These are phyloP conservation scores for Typhlichthys subterraneus DNA, from an alignment of 2,797 vertebrate genomes.

Conservation along the genomic window DNA sequence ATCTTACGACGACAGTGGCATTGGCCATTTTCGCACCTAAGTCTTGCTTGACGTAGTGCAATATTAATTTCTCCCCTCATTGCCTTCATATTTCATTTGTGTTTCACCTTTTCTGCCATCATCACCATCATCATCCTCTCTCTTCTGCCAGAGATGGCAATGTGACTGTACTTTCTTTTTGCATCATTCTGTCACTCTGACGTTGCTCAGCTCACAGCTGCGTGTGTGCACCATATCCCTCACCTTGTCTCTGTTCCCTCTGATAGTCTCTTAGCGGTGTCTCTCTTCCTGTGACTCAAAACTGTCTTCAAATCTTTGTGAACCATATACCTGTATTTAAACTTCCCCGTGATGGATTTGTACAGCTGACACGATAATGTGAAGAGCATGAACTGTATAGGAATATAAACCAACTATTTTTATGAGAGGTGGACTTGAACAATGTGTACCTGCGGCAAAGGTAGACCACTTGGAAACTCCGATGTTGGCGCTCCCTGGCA, in stretches of 20 bases:
- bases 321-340: too few relatives aligned
- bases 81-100: slow-evolving; percentile 5
- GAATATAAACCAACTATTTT: slow-evolving; percentile 27
- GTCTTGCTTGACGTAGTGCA: slow-evolving; percentile 52
- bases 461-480: slow-evolving; percentile 24
- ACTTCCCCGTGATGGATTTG: slow-evolving; percentile 49
- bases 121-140: slow-evolving; percentile 20
- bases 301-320: too few relatives aligned
- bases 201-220: too few relatives aligned
- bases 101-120: too few relatives aligned
- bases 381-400: slow-evolving; percentile 10
- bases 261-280: too few relatives aligned
- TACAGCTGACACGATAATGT: slow-evolving; percentile 36
- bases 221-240: too few relatives aligned
- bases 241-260: too few relatives aligned
- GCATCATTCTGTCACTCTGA: too few relatives aligned
- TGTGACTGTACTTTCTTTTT: slow-evolving; percentile 31
- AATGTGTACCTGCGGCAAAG: slow-evolving; percentile 25
- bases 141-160: slow-evolving; percentile 42
- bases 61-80: slow-evolving; percentile 55
- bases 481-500: slow-evolving; percentile 14
- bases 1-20: slow-evolving; percentile 33
- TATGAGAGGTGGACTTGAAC: slow-evolving; percentile 40
- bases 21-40: slow-evolving; percentile 60
- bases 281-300: too few relatives aligned